phyloP scores from a whole-genome alignment of 1,140 invertebrate species.

The Dreissena rostriformis region DNA sequence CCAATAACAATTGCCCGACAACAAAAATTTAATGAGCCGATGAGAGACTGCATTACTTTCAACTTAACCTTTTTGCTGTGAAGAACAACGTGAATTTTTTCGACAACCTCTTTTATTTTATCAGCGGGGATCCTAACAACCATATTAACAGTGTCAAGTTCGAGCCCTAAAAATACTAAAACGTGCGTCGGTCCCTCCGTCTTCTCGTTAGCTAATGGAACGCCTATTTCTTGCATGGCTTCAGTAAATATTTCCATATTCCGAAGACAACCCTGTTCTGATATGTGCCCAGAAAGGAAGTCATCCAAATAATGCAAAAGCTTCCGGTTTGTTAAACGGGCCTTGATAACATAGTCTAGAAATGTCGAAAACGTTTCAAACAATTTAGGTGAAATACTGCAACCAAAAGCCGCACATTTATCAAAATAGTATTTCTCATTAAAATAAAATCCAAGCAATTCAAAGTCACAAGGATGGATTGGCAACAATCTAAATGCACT shows the following conservation, averaged over 20 bases:
- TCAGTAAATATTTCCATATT: slow-evolving; percentile 27
- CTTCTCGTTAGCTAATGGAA: slow-evolving; percentile 42
- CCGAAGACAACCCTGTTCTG: not conserved
- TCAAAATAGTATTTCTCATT: slow-evolving; percentile 44
- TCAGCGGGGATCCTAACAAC: slow-evolving; percentile 11
- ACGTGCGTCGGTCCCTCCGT: slow-evolving; percentile 25
- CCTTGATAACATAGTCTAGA: slow-evolving; percentile 3
- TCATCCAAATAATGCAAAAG: slow-evolving; percentile 39
- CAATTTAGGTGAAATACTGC: not conserved
- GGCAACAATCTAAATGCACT: slow-evolving; percentile 40
- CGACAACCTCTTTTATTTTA: slow-evolving; percentile 6
- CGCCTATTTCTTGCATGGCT: not conserved
- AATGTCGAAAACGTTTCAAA: slow-evolving; percentile 41
- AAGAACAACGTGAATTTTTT: slow-evolving; percentile 5
- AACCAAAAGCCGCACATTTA: slow-evolving; percentile 30
- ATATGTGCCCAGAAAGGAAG: not conserved
- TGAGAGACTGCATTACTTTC: slow-evolving; percentile 45
- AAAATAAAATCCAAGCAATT: slow-evolving; percentile 37
- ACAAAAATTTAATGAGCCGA: slow-evolving; percentile 52
- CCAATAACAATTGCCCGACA: slow-evolving; percentile 38
- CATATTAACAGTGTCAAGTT: slow-evolving; percentile 14
- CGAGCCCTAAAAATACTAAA: slow-evolving; percentile 22
- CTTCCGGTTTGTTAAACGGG: not conserved
- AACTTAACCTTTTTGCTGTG: not conserved
- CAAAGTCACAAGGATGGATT: slow-evolving; percentile 18